phyloP scores from a whole-genome alignment of 2,888 invertebrate genomes.

The Anthophora plumipes region DNA sequence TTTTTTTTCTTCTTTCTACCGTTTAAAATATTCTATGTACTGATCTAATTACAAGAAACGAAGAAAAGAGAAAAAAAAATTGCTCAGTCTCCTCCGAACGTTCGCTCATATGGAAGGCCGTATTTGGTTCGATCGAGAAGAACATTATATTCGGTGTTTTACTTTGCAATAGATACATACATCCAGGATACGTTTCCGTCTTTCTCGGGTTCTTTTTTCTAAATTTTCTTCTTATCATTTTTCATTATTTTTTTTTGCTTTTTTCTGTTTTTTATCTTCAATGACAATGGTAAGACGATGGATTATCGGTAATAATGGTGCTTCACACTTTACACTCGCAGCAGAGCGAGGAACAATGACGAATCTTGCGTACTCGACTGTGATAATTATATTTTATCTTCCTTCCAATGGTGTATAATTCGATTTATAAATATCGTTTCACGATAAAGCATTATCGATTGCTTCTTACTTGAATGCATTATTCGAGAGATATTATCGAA shows the following conservation, averaged over 20 bases:
- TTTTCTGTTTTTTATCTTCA: not conserved
- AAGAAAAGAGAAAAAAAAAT: constrained; percentile 30
- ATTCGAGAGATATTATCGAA: not conserved
- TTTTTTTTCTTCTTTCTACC: not conserved
- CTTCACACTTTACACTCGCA: constrained; percentile 55
- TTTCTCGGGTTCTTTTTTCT: not conserved
- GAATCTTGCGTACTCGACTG: constrained; percentile 18
- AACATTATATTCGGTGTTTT: constrained; percentile 37
- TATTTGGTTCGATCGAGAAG: constrained; percentile 64
- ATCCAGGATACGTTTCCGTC: not conserved
- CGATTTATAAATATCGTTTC: not conserved
- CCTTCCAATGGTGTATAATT: not conserved
- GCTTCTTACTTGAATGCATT: not conserved
- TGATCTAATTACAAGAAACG: constrained; percentile 17
- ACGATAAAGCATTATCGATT: not conserved
- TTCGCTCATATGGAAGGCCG: constrained; percentile 71
- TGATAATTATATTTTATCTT: not conserved
- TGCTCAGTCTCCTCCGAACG: constrained; percentile 69
- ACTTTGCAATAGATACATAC: constrained; percentile 21
- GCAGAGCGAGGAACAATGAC: not conserved
- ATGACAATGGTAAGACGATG: constrained; percentile 54
- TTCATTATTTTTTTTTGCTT: not conserved
- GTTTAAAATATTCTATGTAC: constrained; percentile 10
- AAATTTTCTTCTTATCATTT: not conserved
- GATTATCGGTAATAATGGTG: constrained; percentile 43